Evolutionary conservation across 2,888 invertebrate genomes (phyloP), one percentile per base, ranked within the genome.

Genomic region (Aquatica leii): DNA sequence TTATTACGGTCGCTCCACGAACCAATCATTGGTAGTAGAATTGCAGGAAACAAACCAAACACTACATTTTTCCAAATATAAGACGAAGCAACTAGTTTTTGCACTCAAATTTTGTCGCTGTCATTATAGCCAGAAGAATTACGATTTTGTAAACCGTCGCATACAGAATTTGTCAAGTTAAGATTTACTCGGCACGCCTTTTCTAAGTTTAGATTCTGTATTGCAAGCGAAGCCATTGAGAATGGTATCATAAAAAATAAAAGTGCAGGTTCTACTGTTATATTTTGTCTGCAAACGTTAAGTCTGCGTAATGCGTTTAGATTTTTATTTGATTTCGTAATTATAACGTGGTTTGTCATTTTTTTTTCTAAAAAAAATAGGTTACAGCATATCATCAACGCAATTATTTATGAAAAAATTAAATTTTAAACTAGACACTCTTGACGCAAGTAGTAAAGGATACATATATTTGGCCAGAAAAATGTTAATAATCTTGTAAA

Each of bases 161-260:
- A 93, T 2, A 92, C 85, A 62, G 86, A 85, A 61, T 87, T 86
- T 0, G 88, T 85, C 71, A 88, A 90, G 9, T 82, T 83, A 71
- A 93, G 84, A 78, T 93, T 93, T 1, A 93, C 92, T 66, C 92
- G n/a, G 8, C 21, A 55, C 20, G 15, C 31, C 93, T 93, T 79
- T n/a, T n/a, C n/a, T n/a, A n/a, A n/a, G n/a, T n/a, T n/a, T n/a
- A n/a, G n/a, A n/a, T n/a, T n/a, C n/a, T 92, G 92, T 50, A 91
- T 91, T 14, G 92, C 91, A 68, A 93, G 76, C 18, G 87, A 86
- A 0, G 91, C 87, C 31, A 86, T 74, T 1, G 85, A 82, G 61
- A 82, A 82, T 0, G 85, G 83, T 69, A 85, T 81, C 48, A 90
- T 88, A 76, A 88, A 90, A 72, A 87, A 87, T 0, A 89, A 87